Evolutionary conservation across 2,113 vertebrate species (phyloP).

Genomic region (Casuarius casuarius): DNA sequence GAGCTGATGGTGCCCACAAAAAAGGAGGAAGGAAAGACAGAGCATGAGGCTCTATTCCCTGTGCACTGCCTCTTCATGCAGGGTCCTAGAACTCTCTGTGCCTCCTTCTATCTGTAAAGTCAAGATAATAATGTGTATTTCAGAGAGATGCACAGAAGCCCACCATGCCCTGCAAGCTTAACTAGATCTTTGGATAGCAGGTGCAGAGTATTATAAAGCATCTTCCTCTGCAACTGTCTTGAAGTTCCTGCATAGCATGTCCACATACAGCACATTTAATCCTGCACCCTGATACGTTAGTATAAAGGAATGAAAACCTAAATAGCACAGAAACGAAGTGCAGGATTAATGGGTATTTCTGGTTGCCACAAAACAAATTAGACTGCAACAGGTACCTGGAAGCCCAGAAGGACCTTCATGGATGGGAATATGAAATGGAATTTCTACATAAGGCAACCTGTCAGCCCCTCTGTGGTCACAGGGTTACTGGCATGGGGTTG

Average conservation of each 20-base stretch:
- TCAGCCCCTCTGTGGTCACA: background rate
- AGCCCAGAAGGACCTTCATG: background rate
- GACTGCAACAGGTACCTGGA: background rate
- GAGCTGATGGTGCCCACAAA: background rate
- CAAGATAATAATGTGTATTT: background rate
- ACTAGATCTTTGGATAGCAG: background rate
- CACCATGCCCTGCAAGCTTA: background rate
- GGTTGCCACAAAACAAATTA: background rate
- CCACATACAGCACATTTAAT: background rate
- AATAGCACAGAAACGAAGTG: background rate
- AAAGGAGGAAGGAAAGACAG: background rate
- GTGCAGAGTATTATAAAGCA: background rate
- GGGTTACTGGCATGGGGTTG: accelerated
- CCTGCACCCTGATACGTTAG: background rate
- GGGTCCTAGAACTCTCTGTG: background rate
- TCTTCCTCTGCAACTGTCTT: background rate
- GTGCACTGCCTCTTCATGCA: background rate
- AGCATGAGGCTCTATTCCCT: background rate
- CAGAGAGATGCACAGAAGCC: background rate
- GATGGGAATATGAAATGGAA: background rate
- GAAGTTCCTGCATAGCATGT: background rate
- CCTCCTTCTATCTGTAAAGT: background rate
- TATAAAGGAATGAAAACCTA: background rate
- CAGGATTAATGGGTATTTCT: background rate
- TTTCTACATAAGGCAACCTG: background rate